These are phyloP conservation scores for Discoglossus pictus DNA, from an alignment of 2,797 vertebrate genomes.

Conservation along the genomic window DNA sequence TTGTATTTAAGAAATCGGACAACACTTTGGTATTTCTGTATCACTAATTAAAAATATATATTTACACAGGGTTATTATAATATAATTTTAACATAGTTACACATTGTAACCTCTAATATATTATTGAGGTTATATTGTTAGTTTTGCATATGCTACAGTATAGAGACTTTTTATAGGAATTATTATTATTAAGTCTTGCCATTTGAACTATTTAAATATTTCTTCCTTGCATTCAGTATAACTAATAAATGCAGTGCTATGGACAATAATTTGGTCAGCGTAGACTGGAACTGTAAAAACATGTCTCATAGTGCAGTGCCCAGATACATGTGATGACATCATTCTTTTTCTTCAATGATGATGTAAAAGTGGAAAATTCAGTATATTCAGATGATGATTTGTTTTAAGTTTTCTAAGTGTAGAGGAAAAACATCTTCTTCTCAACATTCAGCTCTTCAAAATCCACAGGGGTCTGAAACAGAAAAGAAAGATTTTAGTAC, in stretches of 20 bases:
- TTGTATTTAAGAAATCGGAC: conserved; percentile 26
- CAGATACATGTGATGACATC: background rate
- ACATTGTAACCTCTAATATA: too few relatives aligned
- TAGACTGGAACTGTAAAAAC: background rate
- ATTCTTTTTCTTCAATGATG: conserved; percentile 3
- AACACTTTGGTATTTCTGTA: conserved; percentile 20
- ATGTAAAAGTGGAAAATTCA: background rate
- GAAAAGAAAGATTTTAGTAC: too few relatives aligned
- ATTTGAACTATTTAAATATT: conserved; percentile 47
- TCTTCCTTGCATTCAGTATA: conserved; percentile 53
- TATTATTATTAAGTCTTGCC: conserved; percentile 15
- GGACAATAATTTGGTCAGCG: background rate
- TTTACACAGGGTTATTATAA: too few relatives aligned
- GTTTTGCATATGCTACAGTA: too few relatives aligned
- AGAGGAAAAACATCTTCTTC: background rate
- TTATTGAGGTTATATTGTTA: too few relatives aligned
- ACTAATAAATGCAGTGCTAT: conserved; percentile 12
- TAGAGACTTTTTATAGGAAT: background rate
- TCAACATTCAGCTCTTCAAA: background rate
- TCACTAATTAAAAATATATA: too few relatives aligned
- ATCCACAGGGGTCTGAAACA: conserved; percentile 5
- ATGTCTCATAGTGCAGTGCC: background rate
- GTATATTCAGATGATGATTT: too few relatives aligned
- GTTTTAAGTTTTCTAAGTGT: too few relatives aligned
- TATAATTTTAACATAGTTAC: too few relatives aligned